Percentiles rank a stretch among this genome's conserved stretches.
phyloP scores from a whole-genome alignment of 2,797 vertebrate genomes.

The Eulemur coronatus region DNA sequence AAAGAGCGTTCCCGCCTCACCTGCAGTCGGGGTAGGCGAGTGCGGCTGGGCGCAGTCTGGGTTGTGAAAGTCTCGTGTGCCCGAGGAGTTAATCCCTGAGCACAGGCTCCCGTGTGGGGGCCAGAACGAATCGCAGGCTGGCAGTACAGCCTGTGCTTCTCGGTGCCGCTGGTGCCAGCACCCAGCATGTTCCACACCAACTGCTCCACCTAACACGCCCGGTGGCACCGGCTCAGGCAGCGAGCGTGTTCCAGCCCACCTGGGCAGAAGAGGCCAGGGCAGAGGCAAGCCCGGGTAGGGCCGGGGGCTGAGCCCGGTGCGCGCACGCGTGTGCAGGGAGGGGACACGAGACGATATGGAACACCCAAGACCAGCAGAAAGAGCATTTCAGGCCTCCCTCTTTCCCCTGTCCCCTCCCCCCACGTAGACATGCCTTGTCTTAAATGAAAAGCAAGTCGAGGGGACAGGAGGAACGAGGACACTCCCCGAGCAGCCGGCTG shows the following conservation, averaged over 20 bases:
- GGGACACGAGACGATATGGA: not conserved
- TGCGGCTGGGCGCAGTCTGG: rapidly evolving
- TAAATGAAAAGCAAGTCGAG: not conserved
- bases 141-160: not conserved
- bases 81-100: not conserved
- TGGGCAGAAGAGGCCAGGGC: not conserved
- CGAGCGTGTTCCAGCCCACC: not conserved
- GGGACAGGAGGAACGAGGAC: not conserved
- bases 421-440: not conserved
- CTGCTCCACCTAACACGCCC: not conserved
- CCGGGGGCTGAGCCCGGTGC: not conserved
- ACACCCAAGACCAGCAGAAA: not conserved
- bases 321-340: rapidly evolving
- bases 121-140: not conserved
- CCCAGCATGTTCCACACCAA: not conserved
- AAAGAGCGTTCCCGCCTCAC: not conserved
- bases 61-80: not conserved
- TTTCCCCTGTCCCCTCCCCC: not conserved
- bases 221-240: not conserved
- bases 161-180: not conserved
- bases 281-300: not conserved
- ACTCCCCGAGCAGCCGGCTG: not conserved
- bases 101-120: not conserved
- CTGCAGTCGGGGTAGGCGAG: not conserved
- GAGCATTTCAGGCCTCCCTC: not conserved